phyloP scores from a whole-genome alignment of 1,140 invertebrate genomes.

The Pogonus chalceus region DNA sequence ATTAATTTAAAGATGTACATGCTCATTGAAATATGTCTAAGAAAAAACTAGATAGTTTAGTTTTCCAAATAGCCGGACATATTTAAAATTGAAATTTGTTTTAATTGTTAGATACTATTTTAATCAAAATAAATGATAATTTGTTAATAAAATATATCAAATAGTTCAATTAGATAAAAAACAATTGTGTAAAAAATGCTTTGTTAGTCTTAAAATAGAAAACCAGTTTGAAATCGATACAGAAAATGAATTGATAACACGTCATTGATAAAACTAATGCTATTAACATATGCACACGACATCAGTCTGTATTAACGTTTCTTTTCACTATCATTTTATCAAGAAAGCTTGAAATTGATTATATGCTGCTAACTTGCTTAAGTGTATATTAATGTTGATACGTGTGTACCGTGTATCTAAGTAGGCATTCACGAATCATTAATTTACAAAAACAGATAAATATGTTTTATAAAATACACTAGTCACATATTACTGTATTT shows the following conservation, averaged over 20 bases:
- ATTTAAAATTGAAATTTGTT: too few relatives aligned
- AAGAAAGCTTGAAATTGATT: not conserved
- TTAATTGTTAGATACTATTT: too few relatives aligned
- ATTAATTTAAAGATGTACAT: too few relatives aligned
- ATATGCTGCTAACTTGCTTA: not conserved
- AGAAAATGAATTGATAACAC: conserved; percentile 5
- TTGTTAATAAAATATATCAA: too few relatives aligned
- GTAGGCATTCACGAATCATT: not conserved
- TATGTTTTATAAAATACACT: not conserved
- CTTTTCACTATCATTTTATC: conserved; percentile 3
- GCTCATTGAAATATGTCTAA: too few relatives aligned
- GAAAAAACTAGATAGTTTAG: too few relatives aligned
- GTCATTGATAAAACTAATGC: not conserved
- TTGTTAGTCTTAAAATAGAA: too few relatives aligned
- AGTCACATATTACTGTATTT: not conserved
- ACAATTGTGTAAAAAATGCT: too few relatives aligned
- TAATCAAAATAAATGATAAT: too few relatives aligned
- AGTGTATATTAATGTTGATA: not conserved
- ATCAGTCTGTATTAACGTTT: not conserved
- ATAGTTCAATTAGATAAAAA: too few relatives aligned
- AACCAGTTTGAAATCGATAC: not conserved
- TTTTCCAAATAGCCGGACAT: too few relatives aligned
- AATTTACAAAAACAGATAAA: not conserved
- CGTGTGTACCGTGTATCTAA: not conserved
- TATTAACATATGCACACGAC: not conserved